A percentile compares a stretch with the other conserved stretches of the same genome.
These are phyloP conservation scores for Scaeva pyrastri DNA, from an alignment of 2,888 invertebrate species.

Conservation along the genomic window DNA sequence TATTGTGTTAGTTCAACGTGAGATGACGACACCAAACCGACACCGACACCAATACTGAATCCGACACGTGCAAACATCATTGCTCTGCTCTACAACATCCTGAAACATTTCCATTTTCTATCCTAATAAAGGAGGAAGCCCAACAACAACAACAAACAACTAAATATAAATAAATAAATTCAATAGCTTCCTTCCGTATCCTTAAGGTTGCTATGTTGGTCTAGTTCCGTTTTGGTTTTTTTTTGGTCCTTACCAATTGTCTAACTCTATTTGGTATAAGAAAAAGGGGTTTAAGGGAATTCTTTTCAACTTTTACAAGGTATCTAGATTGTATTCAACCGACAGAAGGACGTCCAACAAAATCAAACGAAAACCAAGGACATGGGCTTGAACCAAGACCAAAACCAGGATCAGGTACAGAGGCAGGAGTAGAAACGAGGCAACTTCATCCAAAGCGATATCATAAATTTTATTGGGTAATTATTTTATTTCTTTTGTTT, in stretches of 20 bases:
- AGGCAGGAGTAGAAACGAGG: neutral
- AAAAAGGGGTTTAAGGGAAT: constrained; percentile 13
- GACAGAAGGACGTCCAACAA: neutral
- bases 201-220: constrained; percentile 24
- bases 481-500: constrained; percentile 25
- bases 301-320: constrained; percentile 9
- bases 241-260: constrained; percentile 25
- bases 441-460: constrained; percentile 13
- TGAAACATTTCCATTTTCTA: constrained; percentile 8
- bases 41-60: too few relatives aligned
- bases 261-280: constrained; percentile 3
- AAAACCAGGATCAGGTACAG: neutral
- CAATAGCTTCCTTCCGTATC: constrained; percentile 43
- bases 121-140: neutral
- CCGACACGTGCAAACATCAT: constrained; percentile 37
- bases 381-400: neutral
- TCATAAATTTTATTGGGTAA: constrained; percentile 43
- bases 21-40: constrained; percentile 29
- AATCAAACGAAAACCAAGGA: neutral
- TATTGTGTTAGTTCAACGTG: constrained; percentile 27
- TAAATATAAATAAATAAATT: constrained; percentile 31
- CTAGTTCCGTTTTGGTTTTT: constrained; percentile 20
- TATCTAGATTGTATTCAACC: neutral
- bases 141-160: neutral
- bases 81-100: constrained; percentile 3